Evolutionary conservation across 2,113 vertebrate genomes (phyloP).

Genomic region (Rana temporaria): DNA sequence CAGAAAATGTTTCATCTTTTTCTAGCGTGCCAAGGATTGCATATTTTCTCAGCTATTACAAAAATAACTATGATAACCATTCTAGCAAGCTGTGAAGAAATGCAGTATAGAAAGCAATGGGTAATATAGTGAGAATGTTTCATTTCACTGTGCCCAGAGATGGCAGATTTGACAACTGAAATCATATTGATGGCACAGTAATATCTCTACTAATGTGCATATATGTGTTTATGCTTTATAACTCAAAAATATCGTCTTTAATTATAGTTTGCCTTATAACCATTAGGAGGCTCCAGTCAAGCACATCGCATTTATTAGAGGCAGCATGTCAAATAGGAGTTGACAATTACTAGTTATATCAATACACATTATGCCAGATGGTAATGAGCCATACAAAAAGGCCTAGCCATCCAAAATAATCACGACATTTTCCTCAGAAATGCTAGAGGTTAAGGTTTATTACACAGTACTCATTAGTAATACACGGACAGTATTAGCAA

Average conservation of each 20-base stretch:
- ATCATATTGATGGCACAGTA: slow-evolving; percentile 36
- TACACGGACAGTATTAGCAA: slow-evolving; percentile 78
- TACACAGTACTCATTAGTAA: slow-evolving; percentile 85
- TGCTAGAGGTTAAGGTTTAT: slow-evolving; percentile 87
- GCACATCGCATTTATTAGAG: slow-evolving; percentile 93
- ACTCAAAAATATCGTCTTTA: slow-evolving; percentile 66
- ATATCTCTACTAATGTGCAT: slow-evolving; percentile 49
- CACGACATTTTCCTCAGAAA: slow-evolving; percentile 82
- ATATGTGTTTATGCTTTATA: slow-evolving; percentile 44
- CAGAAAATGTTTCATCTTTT: slow-evolving; percentile 33
- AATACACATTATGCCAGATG: slow-evolving; percentile 89
- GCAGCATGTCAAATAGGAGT: slow-evolving; percentile 94
- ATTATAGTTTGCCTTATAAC: slow-evolving; percentile 75
- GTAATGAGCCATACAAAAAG: slow-evolving; percentile 91
- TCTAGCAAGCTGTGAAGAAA: slow-evolving; percentile 43
- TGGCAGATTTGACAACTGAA: slow-evolving; percentile 32
- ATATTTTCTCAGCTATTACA: slow-evolving; percentile 45
- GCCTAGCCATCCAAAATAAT: slow-evolving; percentile 85
- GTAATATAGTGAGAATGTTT: slow-evolving; percentile 1
- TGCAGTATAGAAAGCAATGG: slow-evolving; percentile 13
- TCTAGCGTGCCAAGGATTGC: slow-evolving; percentile 48
- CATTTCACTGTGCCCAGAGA: slow-evolving; percentile 10
- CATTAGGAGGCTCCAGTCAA: slow-evolving; percentile 80
- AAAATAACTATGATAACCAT: slow-evolving; percentile 42
- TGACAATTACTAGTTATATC: slow-evolving; percentile 94